Conservation (phyloP, 1,140 invertebrate species). For the Latrodectus geometricus region DNA sequence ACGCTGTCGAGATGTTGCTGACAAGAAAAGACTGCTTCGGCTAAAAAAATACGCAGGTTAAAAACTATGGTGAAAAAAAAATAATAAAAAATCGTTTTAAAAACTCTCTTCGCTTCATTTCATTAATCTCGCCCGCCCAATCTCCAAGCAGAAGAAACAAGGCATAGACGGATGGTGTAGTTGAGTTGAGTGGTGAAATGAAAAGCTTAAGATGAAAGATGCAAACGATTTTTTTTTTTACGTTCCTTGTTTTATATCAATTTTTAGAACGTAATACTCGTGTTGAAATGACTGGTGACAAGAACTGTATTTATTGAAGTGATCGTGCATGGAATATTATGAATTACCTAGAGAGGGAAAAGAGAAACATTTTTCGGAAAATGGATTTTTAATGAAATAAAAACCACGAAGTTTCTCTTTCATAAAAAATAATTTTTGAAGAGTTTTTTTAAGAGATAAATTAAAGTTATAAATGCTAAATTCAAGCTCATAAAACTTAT, state of each 20-base stretch:
- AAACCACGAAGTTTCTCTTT: not conserved
- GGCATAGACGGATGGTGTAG: slow-evolving; percentile 49
- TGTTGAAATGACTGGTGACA: slow-evolving; percentile 34
- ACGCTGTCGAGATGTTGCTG: slow-evolving; percentile 54
- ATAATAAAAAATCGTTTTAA: slow-evolving; percentile 31
- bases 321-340: slow-evolving; percentile 52
- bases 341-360: slow-evolving; percentile 36
- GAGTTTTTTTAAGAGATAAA: not conserved
- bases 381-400: slow-evolving; percentile 49
- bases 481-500: no score
- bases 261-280: slow-evolving; percentile 26
- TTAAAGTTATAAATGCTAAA: no score
- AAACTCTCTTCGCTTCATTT: slow-evolving; percentile 57
- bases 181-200: slow-evolving; percentile 56
- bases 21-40: slow-evolving; percentile 34
- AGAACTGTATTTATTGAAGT: slow-evolving; percentile 51
- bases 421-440: not conserved
- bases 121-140: slow-evolving; percentile 50
- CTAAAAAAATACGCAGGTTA: slow-evolving; percentile 41
- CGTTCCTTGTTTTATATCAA: not conserved
- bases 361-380: slow-evolving; percentile 34
- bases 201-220: slow-evolving; percentile 56
- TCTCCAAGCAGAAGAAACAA: slow-evolving; percentile 21
- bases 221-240: slow-evolving; percentile 12
- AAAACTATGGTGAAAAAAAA: slow-evolving; percentile 38